Conservation (phyloP, 2,888 invertebrate species). For the Plagiodera versicolora region DNA sequence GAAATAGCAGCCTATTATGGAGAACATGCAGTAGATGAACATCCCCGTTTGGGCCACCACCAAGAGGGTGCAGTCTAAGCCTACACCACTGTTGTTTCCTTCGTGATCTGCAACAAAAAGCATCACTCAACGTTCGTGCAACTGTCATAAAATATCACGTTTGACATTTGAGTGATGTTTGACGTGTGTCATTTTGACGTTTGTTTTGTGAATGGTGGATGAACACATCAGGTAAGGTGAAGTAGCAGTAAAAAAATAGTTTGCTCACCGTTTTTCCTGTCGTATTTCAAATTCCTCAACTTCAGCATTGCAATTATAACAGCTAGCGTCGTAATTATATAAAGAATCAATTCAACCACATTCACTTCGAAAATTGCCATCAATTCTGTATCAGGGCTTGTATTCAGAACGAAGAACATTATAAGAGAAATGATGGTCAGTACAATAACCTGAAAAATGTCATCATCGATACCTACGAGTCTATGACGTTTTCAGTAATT, state of each 20-base stretch:
- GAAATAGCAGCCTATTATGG: constrained; percentile 78
- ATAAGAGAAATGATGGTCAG: constrained; percentile 80
- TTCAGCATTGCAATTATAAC: constrained; percentile 64
- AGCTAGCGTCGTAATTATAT: constrained; percentile 62
- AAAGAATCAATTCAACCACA: constrained; percentile 74
- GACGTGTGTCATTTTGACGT: no score
- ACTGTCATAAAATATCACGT: no score
- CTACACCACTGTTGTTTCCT: constrained; percentile 59
- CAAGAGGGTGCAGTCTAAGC: constrained; percentile 79
- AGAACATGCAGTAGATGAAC: constrained; percentile 85
- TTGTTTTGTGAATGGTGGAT: no score
- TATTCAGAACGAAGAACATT: constrained; percentile 83
- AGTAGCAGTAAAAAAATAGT: no score
- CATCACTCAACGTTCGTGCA: no score
- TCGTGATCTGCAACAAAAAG: constrained; percentile 25
- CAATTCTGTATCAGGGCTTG: constrained; percentile 60
- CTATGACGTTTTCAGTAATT: no score
- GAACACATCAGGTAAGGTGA: no score
- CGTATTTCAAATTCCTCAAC: constrained; percentile 70
- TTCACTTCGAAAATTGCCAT: constrained; percentile 54
- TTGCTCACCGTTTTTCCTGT: constrained; percentile 42
- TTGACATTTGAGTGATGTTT: no score
- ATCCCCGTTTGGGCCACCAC: constrained; percentile 88
- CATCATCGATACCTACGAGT: not conserved
- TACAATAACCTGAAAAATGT: constrained; percentile 66